Evolutionary conservation across 2,888 invertebrate species (phyloP).

Genomic region (Trypoxylon attenuatum): DNA sequence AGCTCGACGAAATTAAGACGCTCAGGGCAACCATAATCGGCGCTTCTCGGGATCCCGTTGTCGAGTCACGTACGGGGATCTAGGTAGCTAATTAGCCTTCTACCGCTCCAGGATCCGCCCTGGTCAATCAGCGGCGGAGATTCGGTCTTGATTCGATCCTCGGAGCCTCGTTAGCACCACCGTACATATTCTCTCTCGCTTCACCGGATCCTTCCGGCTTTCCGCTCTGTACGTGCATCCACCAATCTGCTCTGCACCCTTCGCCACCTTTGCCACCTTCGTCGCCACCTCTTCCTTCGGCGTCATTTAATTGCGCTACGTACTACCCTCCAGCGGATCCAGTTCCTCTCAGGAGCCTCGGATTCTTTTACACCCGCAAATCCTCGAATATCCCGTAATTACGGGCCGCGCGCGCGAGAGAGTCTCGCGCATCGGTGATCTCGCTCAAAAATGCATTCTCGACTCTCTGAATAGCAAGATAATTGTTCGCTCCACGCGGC

Average conservation of each 20-base stretch:
- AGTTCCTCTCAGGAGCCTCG: constrained; percentile 17
- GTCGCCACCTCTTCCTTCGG: constrained; percentile 37
- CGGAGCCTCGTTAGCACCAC: constrained; percentile 60
- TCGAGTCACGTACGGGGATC: constrained; percentile 58
- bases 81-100: constrained; percentile 58
- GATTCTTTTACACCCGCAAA: constrained; percentile 36
- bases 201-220: background rate
- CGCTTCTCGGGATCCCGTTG: constrained; percentile 55
- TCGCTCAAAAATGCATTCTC: constrained; percentile 32
- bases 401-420: constrained; percentile 9
- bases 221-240: background rate
- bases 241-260: constrained; percentile 13
- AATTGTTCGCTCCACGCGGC: constrained; percentile 10
- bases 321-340: constrained; percentile 20
- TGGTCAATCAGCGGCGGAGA: constrained; percentile 60
- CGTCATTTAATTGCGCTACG: constrained; percentile 49
- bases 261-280: constrained; percentile 18
- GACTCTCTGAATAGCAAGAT: constrained; percentile 32
- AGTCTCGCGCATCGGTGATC: constrained; percentile 3
- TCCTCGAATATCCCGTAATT: constrained; percentile 41
- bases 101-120: constrained; percentile 47
- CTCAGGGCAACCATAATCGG: constrained; percentile 57
- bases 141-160: constrained; percentile 65
- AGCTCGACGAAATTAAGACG: constrained; percentile 54
- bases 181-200: constrained; percentile 34